Conservation (phyloP, 1,140 invertebrate species). For the Cataglyphis hispanica region DNA sequence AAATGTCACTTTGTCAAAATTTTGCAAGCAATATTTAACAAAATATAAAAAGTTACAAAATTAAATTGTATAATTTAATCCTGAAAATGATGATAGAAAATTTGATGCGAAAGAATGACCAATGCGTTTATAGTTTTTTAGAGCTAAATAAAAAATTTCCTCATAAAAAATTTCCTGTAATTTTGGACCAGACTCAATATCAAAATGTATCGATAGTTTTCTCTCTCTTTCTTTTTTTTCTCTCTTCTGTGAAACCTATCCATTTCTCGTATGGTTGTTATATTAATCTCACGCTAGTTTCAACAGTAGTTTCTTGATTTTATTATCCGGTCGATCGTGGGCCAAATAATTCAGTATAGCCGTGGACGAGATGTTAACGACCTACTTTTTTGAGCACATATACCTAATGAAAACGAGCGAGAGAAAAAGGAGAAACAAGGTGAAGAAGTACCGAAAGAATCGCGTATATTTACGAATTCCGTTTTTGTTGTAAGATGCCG, state of each 20-base stretch:
- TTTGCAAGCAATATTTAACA: background rate
- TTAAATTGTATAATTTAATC: background rate
- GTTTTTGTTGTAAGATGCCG: constrained; percentile 38
- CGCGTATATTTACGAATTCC: background rate
- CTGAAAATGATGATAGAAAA: background rate
- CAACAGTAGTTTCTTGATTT: background rate
- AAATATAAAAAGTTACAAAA: background rate
- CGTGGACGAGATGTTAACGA: background rate
- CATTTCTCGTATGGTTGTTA: background rate
- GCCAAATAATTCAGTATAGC: constrained; percentile 2
- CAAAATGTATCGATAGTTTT: background rate
- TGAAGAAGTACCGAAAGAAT: background rate
- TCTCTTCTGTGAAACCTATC: background rate
- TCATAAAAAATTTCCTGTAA: background rate
- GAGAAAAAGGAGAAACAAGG: background rate
- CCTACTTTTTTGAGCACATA: constrained; percentile 34
- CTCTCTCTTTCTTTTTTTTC: background rate
- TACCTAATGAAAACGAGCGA: constrained; percentile 2
- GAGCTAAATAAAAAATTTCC: background rate
- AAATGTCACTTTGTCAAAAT: background rate
- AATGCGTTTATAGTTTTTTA: background rate
- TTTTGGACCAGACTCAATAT: background rate
- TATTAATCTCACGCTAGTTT: background rate
- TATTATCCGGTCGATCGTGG: background rate
- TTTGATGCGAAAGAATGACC: background rate